Percentiles rank a stretch among this genome's conserved stretches.
Conservation (phyloP, 2,113 vertebrate genomes). For the Acrocephalus kingi region DNA sequence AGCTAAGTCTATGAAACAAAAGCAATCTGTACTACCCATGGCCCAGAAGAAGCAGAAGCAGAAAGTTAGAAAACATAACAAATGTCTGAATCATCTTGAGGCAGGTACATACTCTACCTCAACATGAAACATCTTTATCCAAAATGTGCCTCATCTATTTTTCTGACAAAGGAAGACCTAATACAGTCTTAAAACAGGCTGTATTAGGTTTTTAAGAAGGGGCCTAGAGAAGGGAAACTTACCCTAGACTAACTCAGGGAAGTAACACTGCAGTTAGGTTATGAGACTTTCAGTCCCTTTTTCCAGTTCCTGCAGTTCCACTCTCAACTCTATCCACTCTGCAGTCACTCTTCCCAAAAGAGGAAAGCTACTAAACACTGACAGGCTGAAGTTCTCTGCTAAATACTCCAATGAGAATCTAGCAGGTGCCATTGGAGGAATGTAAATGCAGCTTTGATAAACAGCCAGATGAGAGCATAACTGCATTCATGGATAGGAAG, state of each 20-base stretch:
- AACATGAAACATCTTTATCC: constrained; percentile 3
- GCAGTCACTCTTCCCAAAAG: background rate
- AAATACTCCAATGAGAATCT: background rate
- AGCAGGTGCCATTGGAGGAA: background rate
- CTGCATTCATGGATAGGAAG: background rate
- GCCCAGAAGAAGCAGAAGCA: constrained; percentile 22
- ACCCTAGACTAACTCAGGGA: background rate
- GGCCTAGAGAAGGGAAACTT: background rate
- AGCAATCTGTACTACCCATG: constrained; percentile 52
- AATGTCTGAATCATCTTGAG: constrained; percentile 44
- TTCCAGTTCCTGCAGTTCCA: background rate
- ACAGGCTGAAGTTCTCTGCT: background rate
- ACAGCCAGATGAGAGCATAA: background rate
- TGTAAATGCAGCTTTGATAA: background rate
- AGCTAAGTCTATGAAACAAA: constrained; percentile 72
- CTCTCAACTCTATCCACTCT: background rate
- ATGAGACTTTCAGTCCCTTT: background rate
- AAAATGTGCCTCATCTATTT: constrained; percentile 15
- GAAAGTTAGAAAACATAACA: constrained; percentile 59
- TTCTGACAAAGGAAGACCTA: background rate
- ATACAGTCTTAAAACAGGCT: background rate
- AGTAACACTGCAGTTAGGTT: background rate
- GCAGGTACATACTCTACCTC: background rate
- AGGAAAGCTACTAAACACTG: background rate
- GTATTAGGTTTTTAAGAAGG: background rate